Conservation (phyloP, 2,888 invertebrate genomes). For the Sycophila texana region DNA sequence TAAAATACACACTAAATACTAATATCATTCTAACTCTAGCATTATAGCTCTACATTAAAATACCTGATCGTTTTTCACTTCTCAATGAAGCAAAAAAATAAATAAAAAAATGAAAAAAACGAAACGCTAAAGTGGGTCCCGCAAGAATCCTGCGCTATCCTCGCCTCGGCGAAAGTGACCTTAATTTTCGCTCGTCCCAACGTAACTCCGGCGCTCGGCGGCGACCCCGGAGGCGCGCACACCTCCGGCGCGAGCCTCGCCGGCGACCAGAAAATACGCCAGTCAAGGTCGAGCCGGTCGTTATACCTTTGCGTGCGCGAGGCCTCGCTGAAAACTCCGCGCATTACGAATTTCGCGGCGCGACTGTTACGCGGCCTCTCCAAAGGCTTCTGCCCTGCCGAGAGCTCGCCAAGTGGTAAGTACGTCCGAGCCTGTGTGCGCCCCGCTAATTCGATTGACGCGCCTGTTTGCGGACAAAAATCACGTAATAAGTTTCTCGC, state of each 20-base stretch:
- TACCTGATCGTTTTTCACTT: too few species aligned
- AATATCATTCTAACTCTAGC: too few species aligned
- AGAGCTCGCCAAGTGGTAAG: neutral
- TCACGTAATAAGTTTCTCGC: too few species aligned
- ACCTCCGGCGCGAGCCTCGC: neutral
- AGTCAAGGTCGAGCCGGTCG: slow-evolving; percentile 46
- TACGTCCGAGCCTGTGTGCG: neutral
- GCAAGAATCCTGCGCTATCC: too few species aligned
- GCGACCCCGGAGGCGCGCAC: slow-evolving; percentile 12
- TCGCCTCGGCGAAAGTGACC: slow-evolving; percentile 33
- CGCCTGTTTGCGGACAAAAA: too few species aligned
- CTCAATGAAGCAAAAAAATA: too few species aligned
- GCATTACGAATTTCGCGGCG: neutral
- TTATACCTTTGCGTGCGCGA: neutral
- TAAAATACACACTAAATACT: too few species aligned
- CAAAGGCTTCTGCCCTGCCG: neutral
- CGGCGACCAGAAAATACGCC: slow-evolving; percentile 52
- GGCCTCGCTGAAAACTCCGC: neutral
- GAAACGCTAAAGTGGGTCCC: too few species aligned
- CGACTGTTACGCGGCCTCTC: neutral
- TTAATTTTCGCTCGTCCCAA: slow-evolving; percentile 5
- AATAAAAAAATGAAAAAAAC: too few species aligned
- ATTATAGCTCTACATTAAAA: too few species aligned
- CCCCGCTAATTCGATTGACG: neutral
- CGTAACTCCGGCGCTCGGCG: neutral